A percentile compares a stretch with the other conserved stretches of the same genome.
These are phyloP conservation scores for Orthosia incerta DNA, from an alignment of 2,888 invertebrate genomes.

Conservation along the genomic window DNA sequence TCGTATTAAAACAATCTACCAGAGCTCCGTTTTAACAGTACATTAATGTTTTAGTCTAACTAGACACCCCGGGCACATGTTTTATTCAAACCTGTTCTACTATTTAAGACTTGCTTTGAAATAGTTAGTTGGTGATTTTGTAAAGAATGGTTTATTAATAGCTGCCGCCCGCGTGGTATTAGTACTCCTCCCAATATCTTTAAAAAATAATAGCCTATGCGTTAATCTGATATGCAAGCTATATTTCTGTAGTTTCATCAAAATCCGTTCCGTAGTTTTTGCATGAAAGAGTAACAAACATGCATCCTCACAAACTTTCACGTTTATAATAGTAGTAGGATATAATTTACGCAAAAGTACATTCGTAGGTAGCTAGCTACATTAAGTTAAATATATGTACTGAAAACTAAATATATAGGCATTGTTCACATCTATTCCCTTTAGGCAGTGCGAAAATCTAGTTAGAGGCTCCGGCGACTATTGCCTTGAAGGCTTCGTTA, in stretches of 20 bases:
- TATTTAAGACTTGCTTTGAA: constrained; percentile 21
- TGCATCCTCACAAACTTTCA: too few species aligned
- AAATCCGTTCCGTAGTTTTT: too few species aligned
- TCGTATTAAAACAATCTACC: constrained; percentile 40
- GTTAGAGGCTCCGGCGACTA: constrained; percentile 69
- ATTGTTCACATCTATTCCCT: constrained; percentile 65
- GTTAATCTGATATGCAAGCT: too few species aligned
- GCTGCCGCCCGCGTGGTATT: too few species aligned
- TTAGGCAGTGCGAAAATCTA: constrained; percentile 67
- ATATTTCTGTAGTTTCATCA: too few species aligned
- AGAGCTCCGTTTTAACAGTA: constrained; percentile 27
- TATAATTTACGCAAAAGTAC: neutral
- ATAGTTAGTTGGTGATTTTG: neutral
- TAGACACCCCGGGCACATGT: constrained; percentile 22
- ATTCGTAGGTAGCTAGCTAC: neutral
- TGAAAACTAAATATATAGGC: constrained; percentile 42
- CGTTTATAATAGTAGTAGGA: neutral
- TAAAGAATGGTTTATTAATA: neutral
- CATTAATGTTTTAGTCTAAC: constrained; percentile 41
- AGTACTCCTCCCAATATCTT: too few species aligned
- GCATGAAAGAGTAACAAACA: too few species aligned
- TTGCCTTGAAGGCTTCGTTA: constrained; percentile 74
- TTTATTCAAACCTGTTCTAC: constrained; percentile 43
- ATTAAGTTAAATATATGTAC: constrained; percentile 18
- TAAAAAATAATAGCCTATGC: too few species aligned